Conservation (phyloP, 2,888 invertebrate genomes). For the Hermaeophaga mercurialis region DNA sequence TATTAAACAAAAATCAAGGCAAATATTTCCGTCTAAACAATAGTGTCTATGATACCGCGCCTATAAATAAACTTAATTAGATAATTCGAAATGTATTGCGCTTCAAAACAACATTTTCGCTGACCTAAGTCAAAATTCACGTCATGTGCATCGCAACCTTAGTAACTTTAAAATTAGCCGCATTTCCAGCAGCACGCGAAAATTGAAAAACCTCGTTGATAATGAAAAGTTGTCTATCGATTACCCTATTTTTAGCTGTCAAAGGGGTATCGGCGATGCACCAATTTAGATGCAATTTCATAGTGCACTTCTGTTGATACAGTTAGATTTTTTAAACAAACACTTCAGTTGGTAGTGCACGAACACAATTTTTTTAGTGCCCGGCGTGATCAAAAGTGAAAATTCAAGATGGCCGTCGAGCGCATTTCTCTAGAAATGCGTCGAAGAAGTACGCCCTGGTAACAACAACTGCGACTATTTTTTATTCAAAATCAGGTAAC, state of each 20-base stretch:
- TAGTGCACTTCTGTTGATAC: slow-evolving; percentile 20
- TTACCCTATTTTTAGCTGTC: slow-evolving; percentile 51
- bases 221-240: slow-evolving; percentile 51
- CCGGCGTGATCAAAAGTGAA: slow-evolving; percentile 56
- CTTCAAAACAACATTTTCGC: slow-evolving; percentile 21
- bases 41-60: not conserved
- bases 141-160: slow-evolving; percentile 25
- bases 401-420: slow-evolving; percentile 58
- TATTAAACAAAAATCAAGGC: not conserved
- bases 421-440: slow-evolving; percentile 52
- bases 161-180: slow-evolving; percentile 26
- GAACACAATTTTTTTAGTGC: slow-evolving; percentile 23
- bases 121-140: slow-evolving; percentile 32
- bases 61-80: slow-evolving; percentile 21
- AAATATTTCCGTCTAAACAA: slow-evolving; percentile 14
- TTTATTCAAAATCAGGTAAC: slow-evolving; percentile 46
- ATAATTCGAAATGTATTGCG: slow-evolving; percentile 24
- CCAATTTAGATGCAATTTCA: slow-evolving; percentile 33
- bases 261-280: slow-evolving; percentile 42
- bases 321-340: slow-evolving; percentile 28
- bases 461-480: slow-evolving; percentile 47
- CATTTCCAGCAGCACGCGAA: slow-evolving; percentile 22
- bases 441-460: slow-evolving; percentile 50
- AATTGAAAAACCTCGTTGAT: slow-evolving; percentile 40
- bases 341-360: slow-evolving; percentile 14